Evolutionary conservation across 2,113 vertebrate genomes (phyloP), one percentile per base, ranked within the genome.

Genomic region (Polypterus senegalus): DNA sequence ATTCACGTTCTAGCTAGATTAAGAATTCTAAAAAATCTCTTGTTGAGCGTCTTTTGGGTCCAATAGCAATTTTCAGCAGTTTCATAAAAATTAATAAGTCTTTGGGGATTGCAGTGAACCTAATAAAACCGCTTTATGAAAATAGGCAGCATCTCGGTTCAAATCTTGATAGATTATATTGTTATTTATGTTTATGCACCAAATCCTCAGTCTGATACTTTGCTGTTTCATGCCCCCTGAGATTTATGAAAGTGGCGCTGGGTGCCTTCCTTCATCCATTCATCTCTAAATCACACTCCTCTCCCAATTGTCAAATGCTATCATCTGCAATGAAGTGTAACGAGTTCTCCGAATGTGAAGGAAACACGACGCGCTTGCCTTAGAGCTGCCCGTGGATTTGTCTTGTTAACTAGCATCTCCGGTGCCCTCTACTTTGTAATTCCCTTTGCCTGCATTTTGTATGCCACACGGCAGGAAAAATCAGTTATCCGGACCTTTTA

Each of bases 21-120:
- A 27, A 27, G 27, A 27, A 27, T 27, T 27, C 27, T 58, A 58
- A 58, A 58, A 45, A 58, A 3, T 43, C 44, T 7, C 11, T 6
- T 6, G 46, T 2, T 43, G 43, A 11, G 46, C 46, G 56, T 7
- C 46, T 58, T 58, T 58, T 58, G 56, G 27, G 2, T 58, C 27
- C 43, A 58, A 43, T 58, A 45, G 56, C 56, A 58, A 58, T 62
- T 81, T 75, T 75, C 77, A 77, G 66, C 52, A 72, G n/a, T 55
- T 83, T 83, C 74, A 73, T 75, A 67, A 81, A 81, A 83, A 83
- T 82, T 74, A 82, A 78, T 76, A 79, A 76, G 74, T 76, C 65
- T 65, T 63, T 59, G 59, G 61, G 67, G 71, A 81, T 79, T 85
- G 79, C 60, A 65, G 47, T 71, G 70, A 63, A 71, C 44, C 4